phyloP scores from a whole-genome alignment of 2,888 invertebrate species.

The Ommatoiulus sabulosus region DNA sequence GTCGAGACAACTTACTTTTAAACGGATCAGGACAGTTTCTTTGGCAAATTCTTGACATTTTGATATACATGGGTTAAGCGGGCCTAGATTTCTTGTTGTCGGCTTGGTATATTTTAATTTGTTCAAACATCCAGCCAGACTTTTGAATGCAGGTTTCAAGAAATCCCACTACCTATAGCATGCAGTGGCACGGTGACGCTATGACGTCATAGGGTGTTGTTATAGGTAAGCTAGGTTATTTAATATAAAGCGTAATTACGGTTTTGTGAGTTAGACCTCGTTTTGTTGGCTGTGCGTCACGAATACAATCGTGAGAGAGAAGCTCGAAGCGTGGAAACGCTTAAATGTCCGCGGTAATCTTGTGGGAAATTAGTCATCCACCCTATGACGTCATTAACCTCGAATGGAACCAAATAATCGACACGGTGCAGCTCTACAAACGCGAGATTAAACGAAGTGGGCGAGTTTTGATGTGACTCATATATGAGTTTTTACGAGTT shows the following conservation, averaged over 20 bases:
- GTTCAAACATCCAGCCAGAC: too few relatives aligned
- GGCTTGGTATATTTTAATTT: too few relatives aligned
- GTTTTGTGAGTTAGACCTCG: neutral
- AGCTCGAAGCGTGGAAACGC: slow-evolving; percentile 18
- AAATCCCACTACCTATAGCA: neutral
- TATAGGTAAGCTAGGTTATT: neutral
- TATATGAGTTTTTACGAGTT: neutral
- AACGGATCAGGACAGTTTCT: too few relatives aligned
- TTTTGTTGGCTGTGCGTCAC: slow-evolving; percentile 3
- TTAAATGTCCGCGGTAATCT: slow-evolving; percentile 15
- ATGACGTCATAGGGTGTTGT: neutral
- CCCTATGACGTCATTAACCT: slow-evolving; percentile 6
- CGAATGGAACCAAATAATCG: neutral
- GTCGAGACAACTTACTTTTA: too few relatives aligned
- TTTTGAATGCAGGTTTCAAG: neutral
- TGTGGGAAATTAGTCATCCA: neutral
- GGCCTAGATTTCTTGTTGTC: too few relatives aligned
- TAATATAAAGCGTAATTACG: neutral
- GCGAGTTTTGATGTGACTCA: neutral
- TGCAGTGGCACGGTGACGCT: neutral
- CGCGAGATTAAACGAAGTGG: neutral
- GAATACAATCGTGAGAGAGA: neutral
- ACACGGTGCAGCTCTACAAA: neutral
- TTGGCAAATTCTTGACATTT: too few relatives aligned
- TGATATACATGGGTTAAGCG: too few relatives aligned